Base-by-base conservation (phyloP, 2,797 vertebrate genomes). In the Tauraco hartlaubi region DNA sequence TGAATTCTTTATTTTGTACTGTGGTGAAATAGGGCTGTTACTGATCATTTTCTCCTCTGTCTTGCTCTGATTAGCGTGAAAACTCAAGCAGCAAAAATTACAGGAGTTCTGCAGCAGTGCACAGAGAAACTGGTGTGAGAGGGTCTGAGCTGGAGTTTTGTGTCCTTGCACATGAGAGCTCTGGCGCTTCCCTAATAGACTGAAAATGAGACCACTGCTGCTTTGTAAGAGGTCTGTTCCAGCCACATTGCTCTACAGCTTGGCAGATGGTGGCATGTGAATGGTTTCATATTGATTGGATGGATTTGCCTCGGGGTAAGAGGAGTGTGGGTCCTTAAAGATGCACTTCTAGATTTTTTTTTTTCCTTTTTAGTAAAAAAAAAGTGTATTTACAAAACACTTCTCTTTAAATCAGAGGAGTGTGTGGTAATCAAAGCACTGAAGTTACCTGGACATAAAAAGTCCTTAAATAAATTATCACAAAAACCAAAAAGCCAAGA, bases 241-340 rank as follows among this genome's bases (percentile, higher is more conserved):
- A 97, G 96, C 91, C 97, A 98, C 99, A 98, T 98, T 95, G 85
- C 96, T 99, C 98, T 95, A 97, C 98, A 98, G 98, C 97, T 95
- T 98, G 99, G 98, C 99, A 99, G 99, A 99, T 99, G 99, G 99
- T 98, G 97, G 96, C 88, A 98, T 98, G 98, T 99, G 99, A 99
- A 98, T 98, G 98, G 98, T 97, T 98, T 98, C 98, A 97, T 99
- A 99, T 99, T 99, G 99, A 99, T 99, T 99, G 98, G 98, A 98
- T 96, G 97, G 97, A 98, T 98, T 98, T 98, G 98, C 98, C 98
- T 98, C 97, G 26, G 98, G 98, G 98, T 98, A 98, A 96, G 97
- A 97, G 97, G 97, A 98, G 93, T 95, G 92, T 88, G 78, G 94
- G 96, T 96, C 92, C 95, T 98, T 98, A 97, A 98, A 96, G 97